phyloP scores from a whole-genome alignment of 2,888 invertebrate genomes.

The Mechanitis mazaeus region DNA sequence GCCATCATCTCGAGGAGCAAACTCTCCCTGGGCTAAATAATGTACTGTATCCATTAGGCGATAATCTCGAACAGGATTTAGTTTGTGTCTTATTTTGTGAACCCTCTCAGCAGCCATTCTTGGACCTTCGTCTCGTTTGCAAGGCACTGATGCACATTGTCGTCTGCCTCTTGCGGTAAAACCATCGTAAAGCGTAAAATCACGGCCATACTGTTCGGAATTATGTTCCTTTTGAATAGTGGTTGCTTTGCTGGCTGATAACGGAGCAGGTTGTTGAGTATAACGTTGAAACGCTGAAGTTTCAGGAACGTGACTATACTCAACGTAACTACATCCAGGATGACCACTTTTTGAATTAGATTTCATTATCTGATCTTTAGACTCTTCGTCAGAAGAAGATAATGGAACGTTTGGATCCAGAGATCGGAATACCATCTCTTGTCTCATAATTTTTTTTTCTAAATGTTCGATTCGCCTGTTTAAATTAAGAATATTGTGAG shows the following conservation, averaged over 20 bases:
- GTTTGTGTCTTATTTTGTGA: slow-evolving; percentile 65
- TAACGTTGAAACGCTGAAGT: slow-evolving; percentile 67
- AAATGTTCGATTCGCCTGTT: slow-evolving; percentile 54
- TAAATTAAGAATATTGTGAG: slow-evolving; percentile 42
- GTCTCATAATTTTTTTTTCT: slow-evolving; percentile 56
- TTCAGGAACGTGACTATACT: slow-evolving; percentile 67
- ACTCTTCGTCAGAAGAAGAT: slow-evolving; percentile 60
- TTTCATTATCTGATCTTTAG: slow-evolving; percentile 43
- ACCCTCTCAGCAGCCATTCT: slow-evolving; percentile 65
- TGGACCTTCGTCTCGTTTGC: slow-evolving; percentile 58
- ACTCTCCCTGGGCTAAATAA: slow-evolving; percentile 70
- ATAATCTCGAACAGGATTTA: slow-evolving; percentile 68
- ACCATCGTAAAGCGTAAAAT: slow-evolving; percentile 67
- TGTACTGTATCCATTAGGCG: slow-evolving; percentile 71
- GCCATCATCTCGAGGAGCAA: slow-evolving; percentile 69
- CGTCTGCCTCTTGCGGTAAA: slow-evolving; percentile 64
- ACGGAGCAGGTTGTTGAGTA: slow-evolving; percentile 51
- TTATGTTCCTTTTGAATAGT: slow-evolving; percentile 65
- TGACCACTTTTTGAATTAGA: slow-evolving; percentile 40
- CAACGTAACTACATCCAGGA: slow-evolving; percentile 64
- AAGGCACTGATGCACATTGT: slow-evolving; percentile 64
- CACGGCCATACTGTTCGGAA: slow-evolving; percentile 67
- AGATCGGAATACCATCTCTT: slow-evolving; percentile 62
- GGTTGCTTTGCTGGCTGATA: slow-evolving; percentile 58
- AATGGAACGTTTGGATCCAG: slow-evolving; percentile 50